A percentile compares a stretch with the other conserved stretches of the same genome.
phyloP scores from a whole-genome alignment of 2,888 invertebrate species.

The Heteromyza rotundicornis region DNA sequence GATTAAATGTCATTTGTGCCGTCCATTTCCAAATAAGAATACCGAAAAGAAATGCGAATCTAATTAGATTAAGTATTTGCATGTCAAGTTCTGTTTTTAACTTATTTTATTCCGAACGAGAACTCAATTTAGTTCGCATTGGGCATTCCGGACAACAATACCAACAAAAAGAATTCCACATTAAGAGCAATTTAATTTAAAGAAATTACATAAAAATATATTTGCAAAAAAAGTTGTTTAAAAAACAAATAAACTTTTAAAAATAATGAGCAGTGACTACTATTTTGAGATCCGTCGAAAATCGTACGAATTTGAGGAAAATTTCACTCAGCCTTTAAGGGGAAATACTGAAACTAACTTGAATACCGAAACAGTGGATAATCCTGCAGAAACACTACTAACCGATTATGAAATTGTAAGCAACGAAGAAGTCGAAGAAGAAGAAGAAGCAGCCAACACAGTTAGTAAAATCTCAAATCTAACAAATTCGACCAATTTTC shows the following conservation, averaged over 20 bases:
- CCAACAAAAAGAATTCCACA: not conserved
- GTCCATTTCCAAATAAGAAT: not conserved
- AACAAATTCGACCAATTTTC: not conserved
- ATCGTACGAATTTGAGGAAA: not conserved
- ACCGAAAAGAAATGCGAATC: slow-evolving; percentile 6
- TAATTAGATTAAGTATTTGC: slow-evolving; percentile 15
- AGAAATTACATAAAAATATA: slow-evolving; percentile 3
- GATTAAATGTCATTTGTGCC: not conserved
- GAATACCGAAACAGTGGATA: not conserved
- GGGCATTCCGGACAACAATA: not conserved
- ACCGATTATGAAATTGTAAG: slow-evolving; percentile 40
- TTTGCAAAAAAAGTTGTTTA: not conserved
- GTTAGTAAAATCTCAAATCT: not conserved
- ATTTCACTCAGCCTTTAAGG: not conserved
- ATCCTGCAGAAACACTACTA: not conserved
- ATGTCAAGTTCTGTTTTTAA: slow-evolving; percentile 6
- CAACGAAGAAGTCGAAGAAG: slow-evolving; percentile 29
- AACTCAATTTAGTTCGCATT: not conserved
- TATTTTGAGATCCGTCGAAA: not conserved
- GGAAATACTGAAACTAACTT: not conserved
- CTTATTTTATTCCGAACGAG: too few relatives aligned
- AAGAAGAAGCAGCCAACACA: not conserved
- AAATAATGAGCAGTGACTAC: not conserved
- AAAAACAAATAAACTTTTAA: not conserved
- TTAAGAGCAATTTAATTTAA: not conserved